These are phyloP conservation scores for Tanytarsus gracilentus DNA, from an alignment of 2,888 invertebrate species.

Conservation along the genomic window DNA sequence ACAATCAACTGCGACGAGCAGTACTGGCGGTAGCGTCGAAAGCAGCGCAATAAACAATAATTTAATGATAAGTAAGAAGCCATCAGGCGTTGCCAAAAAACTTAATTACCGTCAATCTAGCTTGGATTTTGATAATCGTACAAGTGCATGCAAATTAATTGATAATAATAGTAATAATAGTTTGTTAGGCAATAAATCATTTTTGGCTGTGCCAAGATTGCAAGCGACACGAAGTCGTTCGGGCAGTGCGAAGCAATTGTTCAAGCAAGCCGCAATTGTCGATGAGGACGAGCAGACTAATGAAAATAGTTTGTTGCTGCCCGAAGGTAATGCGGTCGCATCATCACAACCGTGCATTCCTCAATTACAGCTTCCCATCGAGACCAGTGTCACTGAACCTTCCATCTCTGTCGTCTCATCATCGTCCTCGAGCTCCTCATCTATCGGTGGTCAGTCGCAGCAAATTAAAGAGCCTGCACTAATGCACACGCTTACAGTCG, in stretches of 20 bases:
- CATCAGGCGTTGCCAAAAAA: conserved; percentile 21
- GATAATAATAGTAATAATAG: conserved; percentile 26
- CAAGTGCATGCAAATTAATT: conserved; percentile 26
- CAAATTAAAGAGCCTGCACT: background rate
- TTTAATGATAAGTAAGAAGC: conserved; percentile 27
- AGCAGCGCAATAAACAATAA: conserved; percentile 26
- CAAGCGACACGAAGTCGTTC: conserved; percentile 41
- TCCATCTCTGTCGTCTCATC: conserved; percentile 24
- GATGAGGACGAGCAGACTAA: conserved; percentile 47
- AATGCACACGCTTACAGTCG: conserved; percentile 27
- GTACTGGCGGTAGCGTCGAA: conserved; percentile 1
- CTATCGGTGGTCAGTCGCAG: background rate
- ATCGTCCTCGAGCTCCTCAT: conserved; percentile 30
- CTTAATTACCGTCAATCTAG: conserved; percentile 34
- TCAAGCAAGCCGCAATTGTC: conserved; percentile 47
- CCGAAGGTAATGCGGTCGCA: conserved; percentile 32
- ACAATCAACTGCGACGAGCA: conserved; percentile 26
- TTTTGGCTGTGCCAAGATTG: conserved; percentile 34
- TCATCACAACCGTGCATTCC: conserved; percentile 12
- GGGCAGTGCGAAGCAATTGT: conserved; percentile 49
- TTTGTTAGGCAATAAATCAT: conserved; percentile 29
- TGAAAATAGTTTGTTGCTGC: conserved; percentile 46
- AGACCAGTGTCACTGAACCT: background rate
- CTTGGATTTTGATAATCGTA: conserved; percentile 30
- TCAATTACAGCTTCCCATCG: conserved; percentile 23